Base-by-base conservation (phyloP, 2,113 vertebrate genomes). In the Polypterus bichir region DNA sequence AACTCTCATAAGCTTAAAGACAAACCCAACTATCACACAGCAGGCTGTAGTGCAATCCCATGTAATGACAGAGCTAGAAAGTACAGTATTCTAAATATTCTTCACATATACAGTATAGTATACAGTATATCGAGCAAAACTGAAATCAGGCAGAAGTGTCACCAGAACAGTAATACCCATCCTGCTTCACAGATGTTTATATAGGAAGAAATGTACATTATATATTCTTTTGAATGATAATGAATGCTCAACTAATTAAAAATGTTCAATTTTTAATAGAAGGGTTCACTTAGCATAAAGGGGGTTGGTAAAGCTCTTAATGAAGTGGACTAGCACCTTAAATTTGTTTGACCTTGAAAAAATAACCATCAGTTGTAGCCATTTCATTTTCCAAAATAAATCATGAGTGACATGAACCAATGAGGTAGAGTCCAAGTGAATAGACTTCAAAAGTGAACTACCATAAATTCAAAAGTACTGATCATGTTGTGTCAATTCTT, bases 101-200 rank as follows among this genome's bases (percentile, higher is more conserved):
- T 61, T 61, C n/a, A 49, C 45, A 44, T 55, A 54, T 61, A 48
- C 44, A 57, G 9, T 57, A 48, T 59, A 44, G 4, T 9, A 46
- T 54, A 46, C 44, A 7, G 10, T 54, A 11, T 54, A 49, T 59
- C 46, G 27, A 66, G 47, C 57, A 59, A 45, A 47, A 54, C 44
- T 44, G 4, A 27, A 27, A 27, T 45, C 45, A 64, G 48, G 10
- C 48, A 53, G 11, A 61, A 49, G 2, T 62, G 60, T 45, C 54
- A 60, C 59, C 63, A 59, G 57, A 9, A 47, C 7, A 27, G 27
- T 54, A 44, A 51, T 53, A 46, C 10, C 53, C 49, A 48, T 6
- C 10, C 46, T 44, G 55, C 54, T 46, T 9, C 10, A 66, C 44
- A 9, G 11, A 57, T 8, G 55, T 47, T 44, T 54, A 45, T 10